Conservation (phyloP, 2,888 invertebrate genomes). For the Rapana venosa region DNA sequence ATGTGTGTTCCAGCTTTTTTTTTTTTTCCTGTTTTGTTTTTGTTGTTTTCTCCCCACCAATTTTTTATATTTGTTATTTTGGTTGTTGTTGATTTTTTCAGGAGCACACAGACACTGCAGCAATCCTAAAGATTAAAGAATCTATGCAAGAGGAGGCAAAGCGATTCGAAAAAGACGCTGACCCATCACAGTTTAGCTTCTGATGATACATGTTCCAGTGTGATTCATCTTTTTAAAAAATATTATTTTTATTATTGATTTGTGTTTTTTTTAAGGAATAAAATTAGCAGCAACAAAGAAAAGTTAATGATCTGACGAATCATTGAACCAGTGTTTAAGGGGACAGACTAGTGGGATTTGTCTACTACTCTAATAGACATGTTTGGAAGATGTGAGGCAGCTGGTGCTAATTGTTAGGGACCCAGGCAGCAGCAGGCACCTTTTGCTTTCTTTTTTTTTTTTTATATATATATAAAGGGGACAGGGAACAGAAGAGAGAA, state of each 20-base stretch:
- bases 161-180: constrained; percentile 82
- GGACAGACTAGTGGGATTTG: background rate
- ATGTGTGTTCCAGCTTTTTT: background rate
- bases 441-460: too few species aligned
- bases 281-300: too few species aligned
- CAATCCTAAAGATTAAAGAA: constrained; percentile 99
- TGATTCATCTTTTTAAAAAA: too few species aligned
- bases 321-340: too few species aligned
- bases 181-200: constrained; percentile 37
- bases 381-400: constrained; percentile 41
- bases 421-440: constrained; percentile 43
- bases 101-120: constrained; percentile 95
- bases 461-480: too few species aligned
- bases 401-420: constrained; percentile 27
- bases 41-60: background rate
- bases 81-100: constrained; percentile 57
- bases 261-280: too few species aligned
- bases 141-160: constrained; percentile 99
- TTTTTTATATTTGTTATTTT: constrained; percentile 4
- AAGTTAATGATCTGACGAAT: too few species aligned
- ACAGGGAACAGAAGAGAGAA: constrained; percentile 31
- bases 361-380: constrained; percentile 21
- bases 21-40: background rate
- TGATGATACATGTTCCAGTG: constrained; percentile 12
- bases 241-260: too few species aligned